phyloP scores from a whole-genome alignment of 1,140 invertebrate genomes.

The Bursaphelenchus mucronatus region DNA sequence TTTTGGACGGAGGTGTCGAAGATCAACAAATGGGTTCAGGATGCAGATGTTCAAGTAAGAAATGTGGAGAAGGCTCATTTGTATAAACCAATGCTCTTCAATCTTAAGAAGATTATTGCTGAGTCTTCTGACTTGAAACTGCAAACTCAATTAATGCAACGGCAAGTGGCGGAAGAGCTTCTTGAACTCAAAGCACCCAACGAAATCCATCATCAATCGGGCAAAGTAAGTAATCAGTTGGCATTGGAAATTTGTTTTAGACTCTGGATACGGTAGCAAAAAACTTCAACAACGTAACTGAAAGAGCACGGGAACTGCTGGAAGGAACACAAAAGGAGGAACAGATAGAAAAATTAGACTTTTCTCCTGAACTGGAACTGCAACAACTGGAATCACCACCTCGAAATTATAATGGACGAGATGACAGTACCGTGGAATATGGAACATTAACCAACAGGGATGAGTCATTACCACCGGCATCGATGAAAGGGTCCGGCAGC shows the following conservation, averaged over 20 bases:
- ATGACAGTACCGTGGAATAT: conserved; percentile 11
- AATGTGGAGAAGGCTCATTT: conserved; percentile 29
- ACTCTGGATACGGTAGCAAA: conserved; percentile 27
- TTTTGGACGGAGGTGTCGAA: conserved; percentile 47
- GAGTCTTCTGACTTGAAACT: conserved; percentile 24
- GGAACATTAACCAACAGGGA: conserved; percentile 11
- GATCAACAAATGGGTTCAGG: conserved; percentile 36
- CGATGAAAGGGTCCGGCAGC: conserved; percentile 8
- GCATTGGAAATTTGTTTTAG: conserved; percentile 23
- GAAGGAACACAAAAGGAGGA: conserved; percentile 13
- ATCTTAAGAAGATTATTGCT: conserved; percentile 37
- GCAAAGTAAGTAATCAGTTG: neutral
- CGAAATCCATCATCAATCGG: conserved; percentile 4
- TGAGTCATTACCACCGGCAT: conserved; percentile 4
- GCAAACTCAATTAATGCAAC: conserved; percentile 4
- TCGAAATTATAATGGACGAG: conserved; percentile 1
- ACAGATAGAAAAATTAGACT: neutral
- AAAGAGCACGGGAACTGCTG: conserved; percentile 11
- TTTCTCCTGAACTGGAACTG: too few species aligned
- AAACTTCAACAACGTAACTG: conserved; percentile 29
- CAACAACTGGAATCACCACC: neutral
- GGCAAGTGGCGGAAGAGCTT: conserved; percentile 20
- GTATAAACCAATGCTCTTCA: conserved; percentile 37
- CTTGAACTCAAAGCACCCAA: conserved; percentile 6
- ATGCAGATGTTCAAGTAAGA: conserved; percentile 27